Percentiles rank a stretch among this genome's conserved stretches.
phyloP scores from a whole-genome alignment of 1,140 invertebrate species.

The Drosophila sp. region DNA sequence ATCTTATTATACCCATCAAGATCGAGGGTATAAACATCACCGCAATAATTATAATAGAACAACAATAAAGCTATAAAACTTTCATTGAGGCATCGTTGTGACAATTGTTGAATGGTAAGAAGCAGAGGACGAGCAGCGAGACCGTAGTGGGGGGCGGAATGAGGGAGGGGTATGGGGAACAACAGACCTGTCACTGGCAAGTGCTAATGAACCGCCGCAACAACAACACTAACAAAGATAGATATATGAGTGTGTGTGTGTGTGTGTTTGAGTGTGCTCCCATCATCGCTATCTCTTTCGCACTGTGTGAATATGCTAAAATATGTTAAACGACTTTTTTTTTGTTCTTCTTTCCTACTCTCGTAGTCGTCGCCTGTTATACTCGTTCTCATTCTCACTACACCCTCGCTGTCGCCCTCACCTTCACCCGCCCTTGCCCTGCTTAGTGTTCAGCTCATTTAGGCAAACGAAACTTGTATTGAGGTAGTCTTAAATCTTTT shows the following conservation, averaged over 20 bases:
- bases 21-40: background rate
- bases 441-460: slow-evolving; percentile 25
- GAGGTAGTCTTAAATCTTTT: slow-evolving; percentile 70
- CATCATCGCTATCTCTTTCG: slow-evolving; percentile 20
- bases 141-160: too few species aligned
- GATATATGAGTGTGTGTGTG: slow-evolving; percentile 32
- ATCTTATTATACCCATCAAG: background rate
- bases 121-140: background rate
- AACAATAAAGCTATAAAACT: slow-evolving; percentile 56
- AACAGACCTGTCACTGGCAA: slow-evolving; percentile 67
- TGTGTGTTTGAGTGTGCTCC: slow-evolving; percentile 9
- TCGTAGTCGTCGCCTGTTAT: slow-evolving; percentile 32
- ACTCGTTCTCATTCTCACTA: slow-evolving; percentile 21
- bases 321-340: slow-evolving; percentile 74
- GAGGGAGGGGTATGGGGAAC: background rate
- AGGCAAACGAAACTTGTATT: slow-evolving; percentile 77
- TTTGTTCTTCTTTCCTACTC: slow-evolving; percentile 21
- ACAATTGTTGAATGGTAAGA: slow-evolving; percentile 51
- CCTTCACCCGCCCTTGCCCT: background rate
- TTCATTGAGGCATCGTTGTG: slow-evolving; percentile 64
- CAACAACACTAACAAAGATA: slow-evolving; percentile 50
- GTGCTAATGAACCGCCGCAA: slow-evolving; percentile 72
- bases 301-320: slow-evolving; percentile 63
- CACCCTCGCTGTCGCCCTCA: background rate
- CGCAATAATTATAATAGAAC: slow-evolving; percentile 26